Percentiles rank a stretch among this genome's conserved stretches.
These are phyloP conservation scores for Phytoseiulus persimilis DNA, from an alignment of 2,888 invertebrate species.

Conservation along the genomic window DNA sequence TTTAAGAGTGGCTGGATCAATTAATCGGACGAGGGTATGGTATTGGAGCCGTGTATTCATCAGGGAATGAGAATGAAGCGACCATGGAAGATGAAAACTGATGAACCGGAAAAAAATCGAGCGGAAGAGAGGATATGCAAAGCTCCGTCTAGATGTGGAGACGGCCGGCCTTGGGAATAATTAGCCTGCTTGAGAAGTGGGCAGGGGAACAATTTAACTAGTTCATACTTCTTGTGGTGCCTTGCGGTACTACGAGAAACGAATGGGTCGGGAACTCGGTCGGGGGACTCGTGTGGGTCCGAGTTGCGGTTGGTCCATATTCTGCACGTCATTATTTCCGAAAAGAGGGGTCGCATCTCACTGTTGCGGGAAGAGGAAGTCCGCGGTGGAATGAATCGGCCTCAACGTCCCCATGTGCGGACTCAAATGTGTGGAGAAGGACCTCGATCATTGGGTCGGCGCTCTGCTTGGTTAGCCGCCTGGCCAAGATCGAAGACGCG, in stretches of 20 bases:
- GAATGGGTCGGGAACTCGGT: no score
- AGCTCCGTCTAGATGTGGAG: neutral
- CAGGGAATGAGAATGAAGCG: neutral
- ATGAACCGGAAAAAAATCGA: neutral
- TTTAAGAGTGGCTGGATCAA: no score
- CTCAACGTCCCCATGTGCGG: no score
- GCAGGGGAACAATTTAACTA: neutral
- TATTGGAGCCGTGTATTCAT: neutral
- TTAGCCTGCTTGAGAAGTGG: no score
- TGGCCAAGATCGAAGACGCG: neutral
- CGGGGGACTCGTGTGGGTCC: no score
- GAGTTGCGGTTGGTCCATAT: no score
- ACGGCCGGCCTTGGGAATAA: neutral
- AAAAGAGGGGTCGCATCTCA: no score
- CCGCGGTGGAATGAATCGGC: no score
- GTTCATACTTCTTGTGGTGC: neutral
- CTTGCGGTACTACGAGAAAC: neutral
- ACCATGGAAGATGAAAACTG: neutral
- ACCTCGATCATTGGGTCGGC: neutral
- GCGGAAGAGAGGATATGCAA: neutral
- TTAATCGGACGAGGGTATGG: neutral
- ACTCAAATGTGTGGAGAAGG: neutral
- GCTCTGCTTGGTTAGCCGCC: neutral
- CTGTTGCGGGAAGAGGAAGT: no score
- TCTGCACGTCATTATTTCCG: no score